Conservation (phyloP, 1,140 invertebrate genomes). For the Dreissena polymorpha region DNA sequence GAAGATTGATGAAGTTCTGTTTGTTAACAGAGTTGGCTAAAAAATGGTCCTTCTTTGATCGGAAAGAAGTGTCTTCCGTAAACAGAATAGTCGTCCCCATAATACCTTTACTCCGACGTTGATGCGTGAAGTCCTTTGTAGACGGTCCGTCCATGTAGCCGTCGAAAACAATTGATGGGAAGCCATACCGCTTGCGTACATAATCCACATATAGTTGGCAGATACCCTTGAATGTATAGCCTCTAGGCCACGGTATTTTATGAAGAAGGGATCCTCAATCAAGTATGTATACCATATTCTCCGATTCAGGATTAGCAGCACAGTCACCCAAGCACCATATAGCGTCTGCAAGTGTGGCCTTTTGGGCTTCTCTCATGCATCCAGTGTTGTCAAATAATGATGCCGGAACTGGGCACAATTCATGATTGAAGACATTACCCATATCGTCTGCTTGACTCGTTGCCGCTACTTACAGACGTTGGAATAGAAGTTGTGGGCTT, state of each 20-base stretch:
- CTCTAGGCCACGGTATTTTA: conserved; percentile 48
- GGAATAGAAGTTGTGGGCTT: conserved; percentile 59
- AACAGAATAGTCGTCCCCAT: conserved; percentile 12
- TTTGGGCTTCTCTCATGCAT: conserved; percentile 37
- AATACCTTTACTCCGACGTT: background rate
- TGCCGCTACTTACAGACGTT: conserved; percentile 47
- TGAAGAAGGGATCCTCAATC: conserved; percentile 60
- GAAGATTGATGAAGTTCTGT: conserved; percentile 7
- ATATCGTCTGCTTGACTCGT: background rate
- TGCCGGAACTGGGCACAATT: conserved; percentile 43
- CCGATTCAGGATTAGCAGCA: background rate
- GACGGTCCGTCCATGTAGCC: conserved; percentile 17
- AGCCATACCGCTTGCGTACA: background rate
- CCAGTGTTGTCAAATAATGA: conserved; percentile 52
- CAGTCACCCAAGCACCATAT: conserved; percentile 44
- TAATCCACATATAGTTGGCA: conserved; percentile 10
- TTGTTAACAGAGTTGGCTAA: conserved; percentile 36
- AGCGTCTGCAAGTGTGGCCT: conserved; percentile 53
- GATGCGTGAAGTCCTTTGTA: conserved; percentile 30
- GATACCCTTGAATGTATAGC: conserved; percentile 32
- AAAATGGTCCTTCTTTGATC: conserved; percentile 49
- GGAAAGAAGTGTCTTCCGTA: conserved; percentile 3
- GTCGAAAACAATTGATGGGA: conserved; percentile 21
- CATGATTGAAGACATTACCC: conserved; percentile 50
- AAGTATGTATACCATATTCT: conserved; percentile 50